Evolutionary conservation across 2,797 vertebrate genomes (phyloP).

Genomic region (Nothura maculosa): DNA sequence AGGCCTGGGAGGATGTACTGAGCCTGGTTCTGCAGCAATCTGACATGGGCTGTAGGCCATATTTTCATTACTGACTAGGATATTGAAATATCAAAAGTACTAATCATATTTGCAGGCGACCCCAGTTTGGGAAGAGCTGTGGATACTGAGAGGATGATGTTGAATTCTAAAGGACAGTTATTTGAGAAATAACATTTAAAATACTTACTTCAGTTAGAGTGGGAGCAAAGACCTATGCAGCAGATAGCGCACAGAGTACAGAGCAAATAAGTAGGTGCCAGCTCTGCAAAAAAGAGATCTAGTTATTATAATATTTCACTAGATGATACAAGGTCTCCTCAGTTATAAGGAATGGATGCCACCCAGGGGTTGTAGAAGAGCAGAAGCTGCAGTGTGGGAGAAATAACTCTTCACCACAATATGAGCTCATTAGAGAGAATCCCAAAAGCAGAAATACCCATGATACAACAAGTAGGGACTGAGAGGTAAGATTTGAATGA

Average conservation of each 20-base stretch:
- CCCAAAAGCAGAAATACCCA: background rate
- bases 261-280: background rate
- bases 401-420: background rate
- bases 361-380: background rate
- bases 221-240: background rate
- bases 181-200: background rate
- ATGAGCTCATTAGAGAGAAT: background rate
- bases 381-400: background rate
- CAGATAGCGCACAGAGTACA: background rate
- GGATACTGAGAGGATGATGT: background rate
- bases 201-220: background rate
- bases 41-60: background rate
- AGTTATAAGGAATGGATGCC: background rate
- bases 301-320: background rate
- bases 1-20: background rate
- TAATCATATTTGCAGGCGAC: background rate
- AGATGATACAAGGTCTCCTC: background rate
- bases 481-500: background rate
- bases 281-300: background rate
- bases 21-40: background rate
- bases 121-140: background rate
- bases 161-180: background rate
- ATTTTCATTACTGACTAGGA: background rate
- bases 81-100: background rate
- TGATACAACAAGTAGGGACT: background rate